Conservation (phyloP, 30 jellyfish, hydroid and myxozoan species). For the Pseudorhiza aurosa region DNA sequence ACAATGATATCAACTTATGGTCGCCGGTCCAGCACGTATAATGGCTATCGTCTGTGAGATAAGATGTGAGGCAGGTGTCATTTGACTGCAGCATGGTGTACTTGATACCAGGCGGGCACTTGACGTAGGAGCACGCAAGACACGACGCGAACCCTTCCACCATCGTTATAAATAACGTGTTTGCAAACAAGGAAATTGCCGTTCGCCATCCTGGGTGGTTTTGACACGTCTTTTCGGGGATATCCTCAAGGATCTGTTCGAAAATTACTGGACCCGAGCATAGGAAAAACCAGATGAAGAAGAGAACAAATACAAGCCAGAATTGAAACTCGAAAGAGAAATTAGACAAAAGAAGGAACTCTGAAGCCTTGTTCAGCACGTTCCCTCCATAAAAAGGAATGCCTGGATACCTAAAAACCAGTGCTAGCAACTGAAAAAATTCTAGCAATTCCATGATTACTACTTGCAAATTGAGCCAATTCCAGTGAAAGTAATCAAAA, state of each 20-base stretch:
- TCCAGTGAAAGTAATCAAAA: constrained; percentile 84
- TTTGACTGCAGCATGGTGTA: constrained; percentile 38
- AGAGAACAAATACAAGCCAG: constrained; percentile 57
- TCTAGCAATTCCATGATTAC: constrained; percentile 82
- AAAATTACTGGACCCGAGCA: constrained; percentile 89
- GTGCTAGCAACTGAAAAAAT: constrained; percentile 82
- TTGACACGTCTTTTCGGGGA: constrained; percentile 83
- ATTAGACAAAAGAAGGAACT: constrained; percentile 72
- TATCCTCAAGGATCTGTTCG: constrained; percentile 85
- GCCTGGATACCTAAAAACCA: constrained; percentile 57
- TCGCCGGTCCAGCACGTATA: constrained; percentile 76
- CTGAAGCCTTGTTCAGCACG: constrained; percentile 60
- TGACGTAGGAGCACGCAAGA: constrained; percentile 71
- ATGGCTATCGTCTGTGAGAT: constrained; percentile 55
- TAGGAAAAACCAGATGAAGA: constrained; percentile 83
- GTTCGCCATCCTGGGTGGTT: constrained; percentile 89
- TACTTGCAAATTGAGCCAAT: constrained; percentile 88
- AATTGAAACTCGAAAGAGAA: constrained; percentile 67
- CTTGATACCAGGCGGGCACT: constrained; percentile 69
- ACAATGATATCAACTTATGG: constrained; percentile 70
- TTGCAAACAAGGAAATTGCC: constrained; percentile 88
- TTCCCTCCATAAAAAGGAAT: constrained; percentile 89
- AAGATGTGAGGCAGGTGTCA: constrained; percentile 70
- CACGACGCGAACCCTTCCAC: constrained; percentile 76
- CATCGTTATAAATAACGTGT: constrained; percentile 83